Base-by-base conservation (phyloP, 1,140 invertebrate species). In the Riptortus pedestris region DNA sequence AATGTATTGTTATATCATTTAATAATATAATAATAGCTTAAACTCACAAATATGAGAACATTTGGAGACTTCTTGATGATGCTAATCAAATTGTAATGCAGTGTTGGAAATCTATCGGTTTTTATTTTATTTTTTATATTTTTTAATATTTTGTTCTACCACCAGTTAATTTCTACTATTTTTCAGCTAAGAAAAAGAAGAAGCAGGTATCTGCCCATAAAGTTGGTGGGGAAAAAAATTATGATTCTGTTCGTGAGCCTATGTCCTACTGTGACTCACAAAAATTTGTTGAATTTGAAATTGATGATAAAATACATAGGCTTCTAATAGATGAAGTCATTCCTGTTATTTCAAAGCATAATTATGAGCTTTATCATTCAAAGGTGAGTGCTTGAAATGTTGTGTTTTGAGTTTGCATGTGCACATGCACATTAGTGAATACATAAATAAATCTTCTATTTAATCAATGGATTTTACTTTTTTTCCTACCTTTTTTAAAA, bases 281-380 rank as follows among this genome's bases (percentile, higher is more conserved):
- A 71, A 84, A 86, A 75, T 81, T 90, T 47, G 87, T 93, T 0
- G 88, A 91, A 73, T 87, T 92, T 68, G 88, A 92, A 72, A 76
- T 91, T 18, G 86, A 91, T 75, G 87, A 87, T 12, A 83, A 85
- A 72, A 79, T 81, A 48, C 78, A 79, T 62, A 73, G 81, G 63
- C 77, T 83, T 58, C 73, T 73, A 67, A 76, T 85, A 52, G 81
- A 83, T 67, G 82, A 85, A 28, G 74, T 78, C 1, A 67, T 86
- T 60, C 78, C 80, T 22, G 73, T 86, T 1, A 79, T 83, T 61
- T 79, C 81, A 9, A 77, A 80, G 73, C 86, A 84, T 57, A 82
- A 84, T 63, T 84, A 73, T 63, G 77, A 79, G 75, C 38, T 64
- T n/a, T 27, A 26, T 28, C 26, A 63, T 59, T 31, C 58, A n/a